Evolutionary conservation across 2,888 invertebrate genomes (phyloP), one percentile per base, ranked within the genome.

Genomic region (Heteromyza rotundicornis): DNA sequence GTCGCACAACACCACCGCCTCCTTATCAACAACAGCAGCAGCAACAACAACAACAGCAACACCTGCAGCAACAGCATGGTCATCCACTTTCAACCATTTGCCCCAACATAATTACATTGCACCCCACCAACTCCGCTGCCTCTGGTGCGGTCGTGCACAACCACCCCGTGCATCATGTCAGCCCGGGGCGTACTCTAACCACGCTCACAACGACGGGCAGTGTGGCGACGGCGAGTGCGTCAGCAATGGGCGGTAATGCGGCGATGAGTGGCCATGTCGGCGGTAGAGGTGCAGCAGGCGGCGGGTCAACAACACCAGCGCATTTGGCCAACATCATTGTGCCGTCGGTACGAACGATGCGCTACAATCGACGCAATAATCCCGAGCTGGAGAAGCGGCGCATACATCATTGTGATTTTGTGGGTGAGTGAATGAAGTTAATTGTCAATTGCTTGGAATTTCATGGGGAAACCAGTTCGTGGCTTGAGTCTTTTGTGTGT

Each of bases 351-450:
- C 77, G 82, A 67, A 80, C 85, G 24, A 82, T 87, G 68, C 94
- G 92, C 79, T 96, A 95, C 85, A 97, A 97, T 86, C 87, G 97
- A 70, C 88, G 96, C 80, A 97, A 97, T 84, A 98, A 98, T 85
- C 97, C 97, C 0, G 97, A 98, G 82, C 85, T 98, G 73, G 97
- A 98, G 84, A 97, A 97, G 84, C 86, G 97, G 72, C 86, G 98
- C 79, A 96, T 97, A 75, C 97, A 98, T 82, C 96, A 94, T 84
- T 98, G 98, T 86, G 94, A 96, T 87, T 97, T 94, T 84, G 90
- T 94, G 82, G 94, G 94, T 94, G 84, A 87, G 86, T 82, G 20
- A 7, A n/a, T n/a, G 40, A 17, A n/a, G 14, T 40, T 40, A 3
- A n/a, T 32, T 40, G 40, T 10, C 40, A 3, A 2, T 40, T 40